phyloP scores from a whole-genome alignment of 2,888 invertebrate species.

The Chaitophorus viminalis region DNA sequence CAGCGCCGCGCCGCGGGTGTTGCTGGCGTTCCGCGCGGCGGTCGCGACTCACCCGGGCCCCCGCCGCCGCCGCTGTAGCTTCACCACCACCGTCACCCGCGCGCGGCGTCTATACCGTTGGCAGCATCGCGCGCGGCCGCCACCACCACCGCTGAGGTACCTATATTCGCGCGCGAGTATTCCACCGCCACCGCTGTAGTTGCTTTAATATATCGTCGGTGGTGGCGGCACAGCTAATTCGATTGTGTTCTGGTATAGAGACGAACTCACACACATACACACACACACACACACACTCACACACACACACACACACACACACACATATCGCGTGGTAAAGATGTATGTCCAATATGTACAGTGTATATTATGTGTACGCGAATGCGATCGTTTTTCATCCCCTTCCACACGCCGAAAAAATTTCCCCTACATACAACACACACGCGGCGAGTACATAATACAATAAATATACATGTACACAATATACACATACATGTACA shows the following conservation, averaged over 20 bases:
- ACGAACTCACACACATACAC: background rate
- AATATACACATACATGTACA: too few species aligned
- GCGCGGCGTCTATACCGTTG: background rate
- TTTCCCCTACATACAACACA: background rate
- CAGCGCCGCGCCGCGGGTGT: constrained; percentile 60
- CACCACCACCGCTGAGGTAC: constrained; percentile 11
- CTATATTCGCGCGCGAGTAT: background rate
- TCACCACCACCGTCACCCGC: background rate
- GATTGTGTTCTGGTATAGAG: constrained; percentile 35
- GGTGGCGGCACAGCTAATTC: constrained; percentile 53
- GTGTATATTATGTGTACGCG: constrained; percentile 7
- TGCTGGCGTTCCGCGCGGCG: constrained; percentile 61
- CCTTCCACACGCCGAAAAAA: constrained; percentile 27
- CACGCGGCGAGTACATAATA: too few species aligned
- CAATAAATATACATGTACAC: background rate
- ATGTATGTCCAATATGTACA: background rate
- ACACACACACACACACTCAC: background rate
- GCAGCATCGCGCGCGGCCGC: constrained; percentile 46
- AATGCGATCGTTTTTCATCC: constrained; percentile 42
- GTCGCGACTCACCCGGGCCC: constrained; percentile 50
- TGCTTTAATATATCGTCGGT: constrained; percentile 43
- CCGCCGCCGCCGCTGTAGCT: background rate
- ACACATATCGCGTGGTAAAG: background rate
- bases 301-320: background rate
- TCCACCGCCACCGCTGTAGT: constrained; percentile 12